Evolutionary conservation across 2,888 invertebrate genomes (phyloP).

Genomic region (Pachliopta kotzebuea): DNA sequence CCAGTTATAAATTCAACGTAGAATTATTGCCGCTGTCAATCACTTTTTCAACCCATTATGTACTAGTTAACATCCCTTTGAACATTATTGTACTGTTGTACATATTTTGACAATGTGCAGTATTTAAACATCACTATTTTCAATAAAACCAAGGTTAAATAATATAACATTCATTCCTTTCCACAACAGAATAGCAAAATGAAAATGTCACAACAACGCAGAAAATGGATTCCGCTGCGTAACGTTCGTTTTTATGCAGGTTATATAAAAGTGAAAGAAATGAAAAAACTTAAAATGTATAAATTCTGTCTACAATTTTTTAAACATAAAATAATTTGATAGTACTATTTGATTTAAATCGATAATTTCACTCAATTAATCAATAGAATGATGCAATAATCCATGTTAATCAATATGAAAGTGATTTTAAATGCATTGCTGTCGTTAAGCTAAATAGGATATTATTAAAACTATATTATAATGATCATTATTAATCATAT

Average conservation of each 20-base stretch:
- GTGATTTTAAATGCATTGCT: no score
- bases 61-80: slow-evolving; percentile 40
- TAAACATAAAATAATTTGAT: background rate
- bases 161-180: slow-evolving; percentile 47
- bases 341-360: background rate
- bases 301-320: background rate
- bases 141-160: slow-evolving; percentile 37
- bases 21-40: slow-evolving; percentile 65
- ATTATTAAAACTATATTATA: no score
- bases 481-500: no score
- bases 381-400: background rate
- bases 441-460: no score
- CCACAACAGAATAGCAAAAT: slow-evolving; percentile 49
- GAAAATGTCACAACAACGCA: slow-evolving; percentile 80
- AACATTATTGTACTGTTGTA: slow-evolving; percentile 36
- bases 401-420: background rate
- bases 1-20: slow-evolving; percentile 46
- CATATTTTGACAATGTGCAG: slow-evolving; percentile 37
- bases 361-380: background rate
- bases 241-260: slow-evolving; percentile 37
- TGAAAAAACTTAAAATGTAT: background rate
- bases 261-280: background rate
- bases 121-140: slow-evolving; percentile 49
- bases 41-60: slow-evolving; percentile 76
- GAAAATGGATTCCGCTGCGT: slow-evolving; percentile 71